Evolutionary conservation across 2,797 vertebrate genomes (phyloP), one percentile per base, ranked within the genome.

Genomic region (Orestias chungarensis): DNA sequence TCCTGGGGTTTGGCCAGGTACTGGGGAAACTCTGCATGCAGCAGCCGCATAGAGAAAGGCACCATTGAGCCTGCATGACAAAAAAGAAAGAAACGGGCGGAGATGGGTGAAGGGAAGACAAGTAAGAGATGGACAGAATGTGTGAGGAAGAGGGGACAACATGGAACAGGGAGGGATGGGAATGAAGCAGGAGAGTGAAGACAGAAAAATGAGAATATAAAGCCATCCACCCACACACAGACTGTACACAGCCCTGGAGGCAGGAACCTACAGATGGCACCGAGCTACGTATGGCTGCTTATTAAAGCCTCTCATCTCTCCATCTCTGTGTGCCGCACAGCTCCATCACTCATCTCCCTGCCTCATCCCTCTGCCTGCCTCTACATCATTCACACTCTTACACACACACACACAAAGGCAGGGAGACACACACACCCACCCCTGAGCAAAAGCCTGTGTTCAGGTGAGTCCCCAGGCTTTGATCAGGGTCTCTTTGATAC

Each of bases 41-140:
- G 91, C 91, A 99, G 93, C 55, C 97, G 90, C 98, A 98, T 98
- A 47, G 98, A 99, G 89, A 99, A 99, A 38, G 98, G 97, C 77
- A 99, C 96, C 96, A 99, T 97, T 76, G 97, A 99, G 83, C 98
- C 98, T 99, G 87, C 80, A 80, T 38, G 55, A 23, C 3, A 52
- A 27, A 25, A 43, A 35, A 71, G 64, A 50, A 44, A 44, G 42
- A 31, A 68, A 44, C 17, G 40, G 66, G 59, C 42, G 64, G 62
- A 59, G 46, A 71, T 54, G 72, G 38, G 20, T 27, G 31, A 68
- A 15, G 20, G 33, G 43, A 78, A 68, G 68, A 61, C 35, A 71
- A 68, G 69, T 61, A 64, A 69, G 0, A 6, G 43, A 67, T 57
- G 38, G 64, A 62, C 38, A 75, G 31, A 62, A 80, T 43, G 61